phyloP scores from a whole-genome alignment of 2,113 vertebrate genomes.

The Laticauda colubrina region DNA sequence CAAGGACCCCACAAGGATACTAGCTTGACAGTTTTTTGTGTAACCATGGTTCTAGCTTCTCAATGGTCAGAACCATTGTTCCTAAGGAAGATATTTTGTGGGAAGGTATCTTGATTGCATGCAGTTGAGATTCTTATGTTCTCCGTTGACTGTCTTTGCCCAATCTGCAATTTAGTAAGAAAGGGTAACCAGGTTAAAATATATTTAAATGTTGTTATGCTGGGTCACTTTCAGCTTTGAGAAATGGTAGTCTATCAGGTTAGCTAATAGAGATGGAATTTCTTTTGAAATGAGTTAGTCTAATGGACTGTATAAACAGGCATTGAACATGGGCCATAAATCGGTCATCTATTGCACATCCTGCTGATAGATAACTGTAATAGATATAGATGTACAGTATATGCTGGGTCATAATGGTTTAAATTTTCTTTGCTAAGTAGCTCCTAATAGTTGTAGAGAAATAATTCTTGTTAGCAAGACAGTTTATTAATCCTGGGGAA shows the following conservation, averaged over 20 bases:
- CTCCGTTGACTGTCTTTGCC: neutral
- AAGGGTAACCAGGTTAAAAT: constrained; percentile 1
- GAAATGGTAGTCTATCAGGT: constrained; percentile 14
- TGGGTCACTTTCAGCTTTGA: constrained; percentile 12
- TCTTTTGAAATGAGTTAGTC: accelerated
- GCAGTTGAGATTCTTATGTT: neutral
- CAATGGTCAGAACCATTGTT: neutral
- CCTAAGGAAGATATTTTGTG: neutral
- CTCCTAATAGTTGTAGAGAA: neutral
- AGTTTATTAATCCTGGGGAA: neutral
- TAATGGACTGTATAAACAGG: constrained; percentile 25
- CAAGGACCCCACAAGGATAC: neutral
- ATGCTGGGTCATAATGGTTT: neutral
- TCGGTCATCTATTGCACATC: constrained; percentile 20
- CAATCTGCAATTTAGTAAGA: neutral
- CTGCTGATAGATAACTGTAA: neutral
- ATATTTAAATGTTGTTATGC: constrained; percentile 1
- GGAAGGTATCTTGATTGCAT: neutral
- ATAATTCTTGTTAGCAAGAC: constrained; percentile 13
- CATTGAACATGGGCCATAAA: constrained; percentile 41
- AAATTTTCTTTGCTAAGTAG: neutral
- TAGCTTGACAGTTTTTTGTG: neutral
- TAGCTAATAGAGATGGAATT: constrained; percentile 23
- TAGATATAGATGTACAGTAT: neutral
- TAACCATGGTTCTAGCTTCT: neutral